A percentile compares a stretch with the other conserved stretches of the same genome.
These are phyloP conservation scores for Anniella stebbinsi DNA, from an alignment of 2,797 vertebrate genomes.

Conservation along the genomic window DNA sequence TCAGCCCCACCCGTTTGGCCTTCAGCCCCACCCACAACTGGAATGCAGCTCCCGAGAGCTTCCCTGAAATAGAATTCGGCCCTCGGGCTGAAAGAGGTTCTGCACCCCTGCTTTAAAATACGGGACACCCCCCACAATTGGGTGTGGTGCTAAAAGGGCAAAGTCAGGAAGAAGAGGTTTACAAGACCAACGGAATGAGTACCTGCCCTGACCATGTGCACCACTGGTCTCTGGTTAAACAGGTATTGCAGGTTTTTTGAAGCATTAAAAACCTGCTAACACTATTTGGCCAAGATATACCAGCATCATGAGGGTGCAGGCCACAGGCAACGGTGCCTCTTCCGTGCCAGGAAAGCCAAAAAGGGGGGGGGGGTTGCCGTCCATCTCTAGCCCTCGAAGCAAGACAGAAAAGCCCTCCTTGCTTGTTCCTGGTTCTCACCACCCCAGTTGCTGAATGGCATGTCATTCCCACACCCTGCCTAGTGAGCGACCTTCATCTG, in stretches of 20 bases:
- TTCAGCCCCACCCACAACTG: too few relatives aligned
- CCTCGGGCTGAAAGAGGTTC: too few relatives aligned
- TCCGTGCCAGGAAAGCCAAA: not conserved
- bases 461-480: not conserved
- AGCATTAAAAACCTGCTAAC: not conserved
- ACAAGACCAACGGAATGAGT: not conserved
- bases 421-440: not conserved
- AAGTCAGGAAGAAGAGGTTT: not conserved
- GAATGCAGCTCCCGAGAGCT: too few relatives aligned
- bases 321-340: not conserved
- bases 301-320: not conserved
- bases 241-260: not conserved
- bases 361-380: too few relatives aligned
- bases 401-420: not conserved
- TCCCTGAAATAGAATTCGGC: too few relatives aligned
- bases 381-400: not conserved
- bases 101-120: too few relatives aligned
- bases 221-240: not conserved
- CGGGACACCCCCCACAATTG: too few relatives aligned
- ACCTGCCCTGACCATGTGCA: not conserved
- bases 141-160: too few relatives aligned
- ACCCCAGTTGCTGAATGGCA: rapidly evolving
- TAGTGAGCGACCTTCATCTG: rapidly evolving
- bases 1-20: too few relatives aligned
- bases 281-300: not conserved